Conservation (phyloP, 2,113 vertebrate genomes). For the Phyllostomus discolor region DNA sequence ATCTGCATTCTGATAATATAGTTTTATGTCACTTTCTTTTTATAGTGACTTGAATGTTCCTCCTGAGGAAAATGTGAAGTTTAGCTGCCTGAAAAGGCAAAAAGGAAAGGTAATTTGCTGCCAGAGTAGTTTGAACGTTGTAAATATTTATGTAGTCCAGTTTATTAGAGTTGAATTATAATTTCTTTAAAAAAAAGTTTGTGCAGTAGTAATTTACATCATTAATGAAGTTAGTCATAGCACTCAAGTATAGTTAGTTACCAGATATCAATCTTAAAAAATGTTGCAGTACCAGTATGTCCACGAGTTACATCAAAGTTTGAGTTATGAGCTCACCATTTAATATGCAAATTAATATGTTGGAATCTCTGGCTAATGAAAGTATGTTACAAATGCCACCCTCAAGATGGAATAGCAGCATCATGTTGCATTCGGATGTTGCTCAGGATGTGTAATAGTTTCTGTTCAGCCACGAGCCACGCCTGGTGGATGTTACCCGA, state of each 20-base stretch:
- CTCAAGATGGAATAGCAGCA: neutral
- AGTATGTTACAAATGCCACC: constrained; percentile 54
- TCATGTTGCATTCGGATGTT: neutral
- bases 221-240: constrained; percentile 45
- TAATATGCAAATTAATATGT: constrained; percentile 61
- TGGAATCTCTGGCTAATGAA: constrained; percentile 55
- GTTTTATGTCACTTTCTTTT: constrained; percentile 36
- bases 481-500: constrained; percentile 31
- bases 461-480: constrained; percentile 40
- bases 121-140: neutral
- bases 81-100: neutral
- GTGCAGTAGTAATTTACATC: constrained; percentile 69
- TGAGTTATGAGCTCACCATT: constrained; percentile 48
- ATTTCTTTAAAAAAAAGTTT: constrained; percentile 32
- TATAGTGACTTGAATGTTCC: neutral
- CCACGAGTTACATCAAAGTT: constrained; percentile 64
- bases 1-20: neutral
- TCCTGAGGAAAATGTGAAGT: neutral
- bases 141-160: constrained; percentile 42
- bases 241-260: constrained; percentile 45
- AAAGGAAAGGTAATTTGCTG: constrained; percentile 9
- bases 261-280: constrained; percentile 56
- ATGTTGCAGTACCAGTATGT: constrained; percentile 50
- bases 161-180: constrained; percentile 60
- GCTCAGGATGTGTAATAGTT: constrained; percentile 65